Evolutionary conservation across 1,140 invertebrate genomes (phyloP).

Genomic region (Pseudomyrmex concolor): DNA sequence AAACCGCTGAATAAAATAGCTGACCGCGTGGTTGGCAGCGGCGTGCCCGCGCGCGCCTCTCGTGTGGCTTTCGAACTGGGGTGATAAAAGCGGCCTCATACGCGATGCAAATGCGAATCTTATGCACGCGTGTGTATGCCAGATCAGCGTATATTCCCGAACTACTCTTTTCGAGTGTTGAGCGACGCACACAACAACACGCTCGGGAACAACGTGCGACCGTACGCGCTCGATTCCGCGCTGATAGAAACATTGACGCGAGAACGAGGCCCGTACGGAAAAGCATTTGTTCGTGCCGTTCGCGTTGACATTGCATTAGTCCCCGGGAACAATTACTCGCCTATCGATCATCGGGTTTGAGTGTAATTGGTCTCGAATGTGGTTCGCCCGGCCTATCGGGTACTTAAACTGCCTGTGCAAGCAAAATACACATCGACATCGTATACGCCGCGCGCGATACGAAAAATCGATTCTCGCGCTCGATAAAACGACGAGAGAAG

Average conservation of each 20-base stretch:
- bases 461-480: constrained; percentile 34
- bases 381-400: constrained; percentile 60
- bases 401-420: constrained; percentile 60
- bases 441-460: background rate
- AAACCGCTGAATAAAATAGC: constrained; percentile 30
- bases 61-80: constrained; percentile 17
- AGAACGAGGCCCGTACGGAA: constrained; percentile 3
- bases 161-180: constrained; percentile 28
- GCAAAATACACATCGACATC: constrained; percentile 16
- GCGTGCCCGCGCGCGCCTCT: too few species aligned
- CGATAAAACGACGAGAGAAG: constrained; percentile 12
- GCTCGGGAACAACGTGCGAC: background rate
- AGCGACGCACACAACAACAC: constrained; percentile 50
- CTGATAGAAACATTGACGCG: constrained; percentile 29
- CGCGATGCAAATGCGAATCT: constrained; percentile 70
- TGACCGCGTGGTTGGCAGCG: constrained; percentile 3
- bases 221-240: background rate
- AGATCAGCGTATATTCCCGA: background rate
- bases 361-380: constrained; percentile 70
- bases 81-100: constrained; percentile 53
- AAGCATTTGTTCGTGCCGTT: constrained; percentile 56
- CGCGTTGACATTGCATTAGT: constrained; percentile 75
- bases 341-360: constrained; percentile 74
- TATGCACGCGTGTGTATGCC: constrained; percentile 45
- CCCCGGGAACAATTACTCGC: constrained; percentile 73